These are phyloP conservation scores for Apamea monoglypha DNA, from an alignment of 2,888 invertebrate species.

Conservation along the genomic window DNA sequence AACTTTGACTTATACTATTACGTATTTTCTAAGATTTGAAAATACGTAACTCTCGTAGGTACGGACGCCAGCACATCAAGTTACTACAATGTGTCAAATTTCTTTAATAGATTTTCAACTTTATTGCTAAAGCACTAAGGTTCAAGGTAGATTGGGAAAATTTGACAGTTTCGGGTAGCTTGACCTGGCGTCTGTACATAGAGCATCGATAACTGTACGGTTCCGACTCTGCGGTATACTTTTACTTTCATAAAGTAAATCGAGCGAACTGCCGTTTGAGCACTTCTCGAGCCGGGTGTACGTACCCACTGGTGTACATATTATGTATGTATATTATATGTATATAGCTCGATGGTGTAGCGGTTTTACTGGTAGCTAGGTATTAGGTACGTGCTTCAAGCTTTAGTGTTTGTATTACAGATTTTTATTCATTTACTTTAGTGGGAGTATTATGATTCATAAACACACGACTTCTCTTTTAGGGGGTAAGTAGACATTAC, in stretches of 20 bases:
- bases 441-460: no score
- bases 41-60: not conserved
- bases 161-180: no score
- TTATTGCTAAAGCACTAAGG: no score
- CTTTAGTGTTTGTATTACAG: not conserved
- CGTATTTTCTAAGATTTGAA: not conserved
- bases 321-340: not conserved
- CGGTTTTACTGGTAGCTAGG: not conserved
- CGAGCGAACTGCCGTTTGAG: constrained; percentile 3
- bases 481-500: not conserved
- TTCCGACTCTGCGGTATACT: not conserved
- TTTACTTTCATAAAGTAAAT: constrained; percentile 29
- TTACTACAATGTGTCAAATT: no score
- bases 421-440: not conserved
- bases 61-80: no score
- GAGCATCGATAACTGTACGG: not conserved
- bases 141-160: no score
- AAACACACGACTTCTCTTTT: not conserved
- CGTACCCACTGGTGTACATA: not conserved
- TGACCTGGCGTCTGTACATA: no score
- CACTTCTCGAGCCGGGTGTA: not conserved
- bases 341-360: not conserved
- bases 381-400: constrained; percentile 10
- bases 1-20: no score
- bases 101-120: no score